Evolutionary conservation across 2,113 vertebrate genomes (phyloP), one percentile per base, ranked within the genome.

Genomic region (Zeus faber): DNA sequence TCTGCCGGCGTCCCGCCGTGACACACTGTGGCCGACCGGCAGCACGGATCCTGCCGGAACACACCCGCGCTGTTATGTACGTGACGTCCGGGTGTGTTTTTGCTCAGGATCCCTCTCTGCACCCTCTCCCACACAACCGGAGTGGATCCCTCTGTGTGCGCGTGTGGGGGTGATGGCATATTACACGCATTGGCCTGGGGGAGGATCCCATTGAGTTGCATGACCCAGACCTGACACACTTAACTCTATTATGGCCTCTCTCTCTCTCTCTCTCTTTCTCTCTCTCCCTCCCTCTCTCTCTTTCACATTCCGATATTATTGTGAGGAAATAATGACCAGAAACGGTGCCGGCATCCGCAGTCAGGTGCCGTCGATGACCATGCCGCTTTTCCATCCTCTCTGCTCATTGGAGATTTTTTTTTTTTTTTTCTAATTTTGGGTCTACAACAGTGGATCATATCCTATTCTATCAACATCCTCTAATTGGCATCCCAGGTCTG

Each of bases 211-310:
- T 29, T 50, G 57, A 76, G 70, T 58, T 23, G 47, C 70, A 52
- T 70, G 72, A 80, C 75, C 58, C 49, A 46, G 43, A 65, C 74
- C 50, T 83, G 84, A 87, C 77, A 84, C 71, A 78, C 77, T 74
- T 55, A 44, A 35, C 26, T 27, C 29, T 52, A 29, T 26, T 2
- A 33, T 37, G 14, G 17, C 17, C 25, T 44, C 20, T 50, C 31
- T 25, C 35, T 17, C 9, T 2, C 29, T 6, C 3, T 20, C 26
- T 14, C 18, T 52, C 29, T 35, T 31, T 22, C 49, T 37, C 3
- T n/a, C 16, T 35, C 29, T 35, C 6, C 35, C 49, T 35, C 18
- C n/a, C 20, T 18, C n/a, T 81, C 73, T 60, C 52, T 27, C 39
- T 46, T 26, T 65, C 56, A 17, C 39, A 46, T 39, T 70, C 49